A percentile compares a stretch with the other conserved stretches of the same genome.
phyloP scores from a whole-genome alignment of 1,140 invertebrate species.

The Colletes gigas region DNA sequence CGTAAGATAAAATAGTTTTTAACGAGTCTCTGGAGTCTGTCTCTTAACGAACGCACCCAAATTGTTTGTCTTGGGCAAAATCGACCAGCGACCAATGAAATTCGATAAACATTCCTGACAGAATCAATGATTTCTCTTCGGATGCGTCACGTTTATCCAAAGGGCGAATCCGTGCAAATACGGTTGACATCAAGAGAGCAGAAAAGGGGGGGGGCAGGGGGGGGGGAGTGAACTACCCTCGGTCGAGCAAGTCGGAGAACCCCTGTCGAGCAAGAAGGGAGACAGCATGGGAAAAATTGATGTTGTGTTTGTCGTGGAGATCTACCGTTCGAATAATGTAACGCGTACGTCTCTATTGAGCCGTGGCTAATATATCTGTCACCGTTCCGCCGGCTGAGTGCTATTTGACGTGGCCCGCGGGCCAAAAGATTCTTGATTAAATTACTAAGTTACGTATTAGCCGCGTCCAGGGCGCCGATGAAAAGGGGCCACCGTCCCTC shows the following conservation, averaged over 20 bases:
- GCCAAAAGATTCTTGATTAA: constrained; percentile 66
- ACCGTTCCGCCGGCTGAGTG: constrained; percentile 51
- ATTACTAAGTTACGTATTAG: constrained; percentile 70
- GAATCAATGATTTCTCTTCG: constrained; percentile 58
- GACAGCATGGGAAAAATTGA: constrained; percentile 79
- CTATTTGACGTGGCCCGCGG: constrained; percentile 70
- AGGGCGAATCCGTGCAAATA: constrained; percentile 59
- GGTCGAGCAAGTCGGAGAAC: constrained; percentile 69
- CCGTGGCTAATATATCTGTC: constrained; percentile 80
- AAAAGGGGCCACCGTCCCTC: constrained; percentile 17
- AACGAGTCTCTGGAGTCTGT: too few relatives aligned
- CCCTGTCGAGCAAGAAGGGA: constrained; percentile 61
- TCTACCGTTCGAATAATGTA: constrained; percentile 78
- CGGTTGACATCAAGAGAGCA: constrained; percentile 33
- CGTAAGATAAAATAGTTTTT: too few relatives aligned
- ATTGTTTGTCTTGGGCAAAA: neutral
- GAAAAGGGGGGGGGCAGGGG: neutral
- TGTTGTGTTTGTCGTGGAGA: constrained; percentile 79
- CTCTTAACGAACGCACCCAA: neutral
- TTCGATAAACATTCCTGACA: constrained; percentile 38
- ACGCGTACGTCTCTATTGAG: constrained; percentile 75
- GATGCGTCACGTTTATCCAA: constrained; percentile 61
- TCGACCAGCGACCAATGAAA: constrained; percentile 2
- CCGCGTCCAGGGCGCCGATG: constrained; percentile 18
- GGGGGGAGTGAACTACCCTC: neutral